Evolutionary conservation across 92 coral and sea anemone species (phyloP), one percentile per base, ranked within the genome.

Genomic region (Desmophyllum pertusum): DNA sequence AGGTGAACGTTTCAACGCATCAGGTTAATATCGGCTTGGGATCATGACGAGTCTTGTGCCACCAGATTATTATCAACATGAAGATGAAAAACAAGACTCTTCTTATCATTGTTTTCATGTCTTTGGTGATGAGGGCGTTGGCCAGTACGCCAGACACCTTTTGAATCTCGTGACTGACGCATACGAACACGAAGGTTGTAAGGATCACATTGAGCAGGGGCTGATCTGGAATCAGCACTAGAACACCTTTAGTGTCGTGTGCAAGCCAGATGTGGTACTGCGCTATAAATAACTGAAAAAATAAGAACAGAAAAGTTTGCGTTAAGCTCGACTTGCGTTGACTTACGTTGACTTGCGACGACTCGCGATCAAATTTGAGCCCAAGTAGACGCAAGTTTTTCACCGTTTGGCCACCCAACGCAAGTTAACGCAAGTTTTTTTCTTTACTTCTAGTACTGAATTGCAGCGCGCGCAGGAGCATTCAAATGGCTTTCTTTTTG

Each of bases 181-280:
- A 94, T 27, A 96, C 99, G 80, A 96, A 96, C 40, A 96, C 91
- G 79, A 89, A 96, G 15, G 94, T 89, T n/a, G 99, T 94, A 59
- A 94, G 67, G 51, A 96, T 51, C 63, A 90, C 89, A 80, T 96
- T 96, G 61, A 96, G 91, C 6, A 90, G 40, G 6, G 99, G 99
- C 50, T 87, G 94, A 35, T 89, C 92, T 15, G 99, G 99, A 59
- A 96, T 92, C 25, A 96, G 93, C 10, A 96, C 98, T 81, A 96
- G 80, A 35, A 96, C 72, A 14, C 99, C 99, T 51, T 89, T 90
- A 57, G 99, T 96, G 85, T 96, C 99, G 64, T 90, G 91, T 51
- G 99, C 99, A 35, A 96, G 90, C 97, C 95, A 96, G 62, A 96
- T 96, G 80, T 96, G 99, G 92, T 92, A 96, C 78, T 96, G 99